Evolutionary conservation across 2,888 invertebrate genomes (phyloP), one percentile per base, ranked within the genome.

Genomic region (Thymelicus acteon): DNA sequence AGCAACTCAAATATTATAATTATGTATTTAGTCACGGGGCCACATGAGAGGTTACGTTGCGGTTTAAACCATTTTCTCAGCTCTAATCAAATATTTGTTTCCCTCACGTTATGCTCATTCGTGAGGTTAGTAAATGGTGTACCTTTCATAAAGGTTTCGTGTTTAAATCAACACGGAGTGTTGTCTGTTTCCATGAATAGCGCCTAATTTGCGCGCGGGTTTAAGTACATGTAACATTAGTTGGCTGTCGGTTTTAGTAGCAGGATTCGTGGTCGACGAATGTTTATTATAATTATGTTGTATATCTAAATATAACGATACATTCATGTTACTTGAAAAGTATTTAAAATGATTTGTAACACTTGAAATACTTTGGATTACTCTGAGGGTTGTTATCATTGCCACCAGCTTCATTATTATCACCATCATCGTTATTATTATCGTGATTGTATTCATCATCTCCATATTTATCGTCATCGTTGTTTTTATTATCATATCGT

Each of bases 121-220:
- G 68, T 72, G 72, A 69, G 48, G 31, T 68, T 60, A 70, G 39
- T 65, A 62, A 72, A 69, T 37, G 62, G 69, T 63, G 69, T 69
- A 69, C 57, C 54, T 63, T 69, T 63, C 62, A 69, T 69, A 68
- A 71, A 73, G 74, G 73, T 73, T 74, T 75, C 69, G 70, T 72
- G 74, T 75, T 77, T 76, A 76, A 73, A 75, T 73, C 72, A 77
- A 75, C 76, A 74, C 74, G 72, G 74, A 71, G 72, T 67, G 57
- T 71, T 68, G 44, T 60, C 63, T 61, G 49, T 71, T 68, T 65
- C 54, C 60, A 72, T 66, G 73, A 72, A 71, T 70, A 72, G 67
- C 70, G 58, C 68, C 60, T 73, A 63, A 69, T 48, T 69, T 57
- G 61, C 37, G 31, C 47, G 68, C 54, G 61, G 52, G 60, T 61